Percentiles rank a stretch among this genome's conserved stretches.
Evolutionary conservation across 2,113 vertebrate species (phyloP).

Genomic region (Solea solea): DNA sequence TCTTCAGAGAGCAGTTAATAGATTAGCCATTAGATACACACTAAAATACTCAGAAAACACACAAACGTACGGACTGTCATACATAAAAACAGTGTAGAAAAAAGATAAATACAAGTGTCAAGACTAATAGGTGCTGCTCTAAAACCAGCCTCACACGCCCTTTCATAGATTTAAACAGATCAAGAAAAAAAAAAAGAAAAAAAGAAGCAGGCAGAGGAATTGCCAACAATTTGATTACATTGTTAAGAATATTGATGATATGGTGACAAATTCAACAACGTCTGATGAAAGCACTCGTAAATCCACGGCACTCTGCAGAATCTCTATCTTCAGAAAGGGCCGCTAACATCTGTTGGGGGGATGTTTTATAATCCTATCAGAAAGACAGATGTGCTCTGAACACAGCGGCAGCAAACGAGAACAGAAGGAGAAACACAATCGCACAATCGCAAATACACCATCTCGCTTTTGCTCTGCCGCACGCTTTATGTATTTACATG

Average conservation of each 20-base stretch:
- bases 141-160: constrained; percentile 3
- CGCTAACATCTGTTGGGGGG: constrained; percentile 67
- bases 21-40: constrained; percentile 4
- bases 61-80: not conserved
- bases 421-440: constrained; percentile 47
- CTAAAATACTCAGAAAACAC: not conserved
- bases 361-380: constrained; percentile 77
- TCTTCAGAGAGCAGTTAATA: constrained; percentile 48
- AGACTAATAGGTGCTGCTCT: constrained; percentile 17
- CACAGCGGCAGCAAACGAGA: constrained; percentile 45
- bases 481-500: constrained; percentile 41
- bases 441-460: constrained; percentile 10
- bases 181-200: not conserved
- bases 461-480: not conserved
- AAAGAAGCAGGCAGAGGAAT: constrained; percentile 25
- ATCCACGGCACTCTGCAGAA: constrained; percentile 58
- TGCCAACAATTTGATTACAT: constrained; percentile 54
- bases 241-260: constrained; percentile 66
- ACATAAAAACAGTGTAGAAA: not conserved
- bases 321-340: constrained; percentile 64
- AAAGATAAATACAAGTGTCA: constrained; percentile 2
- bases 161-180: constrained; percentile 32
- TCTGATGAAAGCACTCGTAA: constrained; percentile 61
- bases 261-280: constrained; percentile 59
- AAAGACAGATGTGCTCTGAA: constrained; percentile 71